A percentile compares a stretch with the other conserved stretches of the same genome.
phyloP scores from a whole-genome alignment of 2,113 vertebrate genomes.

The Chloroceryle aenea region DNA sequence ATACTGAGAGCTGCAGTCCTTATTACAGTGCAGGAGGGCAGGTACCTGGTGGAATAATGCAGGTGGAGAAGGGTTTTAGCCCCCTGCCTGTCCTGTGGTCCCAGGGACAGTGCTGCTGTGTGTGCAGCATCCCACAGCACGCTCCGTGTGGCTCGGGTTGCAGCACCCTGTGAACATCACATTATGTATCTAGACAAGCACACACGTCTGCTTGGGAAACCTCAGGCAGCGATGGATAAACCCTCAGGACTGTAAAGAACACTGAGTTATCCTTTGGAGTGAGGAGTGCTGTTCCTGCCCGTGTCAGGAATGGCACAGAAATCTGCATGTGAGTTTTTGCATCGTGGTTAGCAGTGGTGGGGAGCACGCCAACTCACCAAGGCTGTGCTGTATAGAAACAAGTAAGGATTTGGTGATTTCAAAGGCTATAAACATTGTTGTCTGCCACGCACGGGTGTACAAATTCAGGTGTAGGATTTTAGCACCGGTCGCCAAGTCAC shows the following conservation, averaged over 20 bases:
- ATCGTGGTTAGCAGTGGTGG: neutral
- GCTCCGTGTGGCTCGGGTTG: rapidly evolving
- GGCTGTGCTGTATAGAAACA: neutral
- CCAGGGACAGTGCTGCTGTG: neutral
- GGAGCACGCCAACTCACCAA: neutral
- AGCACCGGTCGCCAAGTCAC: neutral
- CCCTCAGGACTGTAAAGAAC: neutral
- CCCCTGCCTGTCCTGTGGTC: neutral
- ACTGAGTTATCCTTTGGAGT: neutral
- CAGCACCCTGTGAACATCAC: rapidly evolving
- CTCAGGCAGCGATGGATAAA: rapidly evolving
- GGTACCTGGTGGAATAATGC: neutral
- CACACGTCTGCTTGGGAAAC: neutral
- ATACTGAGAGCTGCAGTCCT: neutral
- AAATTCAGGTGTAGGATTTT: neutral
- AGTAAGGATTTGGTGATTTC: neutral
- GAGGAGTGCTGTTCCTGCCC: neutral
- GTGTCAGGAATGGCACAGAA: neutral
- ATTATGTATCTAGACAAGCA: neutral
- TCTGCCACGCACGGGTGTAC: neutral
- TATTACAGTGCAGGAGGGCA: neutral
- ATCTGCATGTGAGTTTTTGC: neutral
- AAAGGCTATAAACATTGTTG: neutral
- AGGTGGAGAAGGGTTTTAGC: neutral
- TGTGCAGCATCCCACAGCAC: rapidly evolving